A percentile compares a stretch with the other conserved stretches of the same genome.
Conservation (phyloP, 2,797 vertebrate genomes). For the Falco peregrinus region DNA sequence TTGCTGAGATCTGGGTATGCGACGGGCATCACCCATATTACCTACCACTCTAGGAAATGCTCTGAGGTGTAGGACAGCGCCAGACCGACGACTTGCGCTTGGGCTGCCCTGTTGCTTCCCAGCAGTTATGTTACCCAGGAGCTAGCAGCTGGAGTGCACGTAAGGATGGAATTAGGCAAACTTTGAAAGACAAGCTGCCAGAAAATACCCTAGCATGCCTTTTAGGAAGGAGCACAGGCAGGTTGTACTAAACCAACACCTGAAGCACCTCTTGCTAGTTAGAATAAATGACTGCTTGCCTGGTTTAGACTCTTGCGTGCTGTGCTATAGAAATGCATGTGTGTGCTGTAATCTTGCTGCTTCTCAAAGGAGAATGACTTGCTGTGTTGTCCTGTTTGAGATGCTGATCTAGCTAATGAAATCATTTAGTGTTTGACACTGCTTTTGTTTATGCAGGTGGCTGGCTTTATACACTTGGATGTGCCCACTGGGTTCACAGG, state of each 20-base stretch:
- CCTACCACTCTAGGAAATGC: background rate
- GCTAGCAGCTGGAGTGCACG: background rate
- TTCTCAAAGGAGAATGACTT: background rate
- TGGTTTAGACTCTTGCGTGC: background rate
- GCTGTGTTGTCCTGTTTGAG: background rate
- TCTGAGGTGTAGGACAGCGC: background rate
- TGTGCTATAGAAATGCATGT: background rate
- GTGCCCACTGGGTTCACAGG: background rate
- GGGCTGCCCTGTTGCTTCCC: background rate
- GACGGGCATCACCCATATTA: rapidly evolving
- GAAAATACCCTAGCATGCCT: background rate
- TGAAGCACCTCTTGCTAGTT: background rate
- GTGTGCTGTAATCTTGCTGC: background rate
- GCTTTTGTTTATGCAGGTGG: background rate
- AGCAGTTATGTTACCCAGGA: background rate
- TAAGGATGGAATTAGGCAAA: background rate
- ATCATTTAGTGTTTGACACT: background rate
- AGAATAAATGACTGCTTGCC: background rate
- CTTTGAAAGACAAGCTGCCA: background rate
- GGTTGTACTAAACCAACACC: background rate
- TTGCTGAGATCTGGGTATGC: background rate
- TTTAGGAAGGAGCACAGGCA: background rate
- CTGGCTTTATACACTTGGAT: background rate
- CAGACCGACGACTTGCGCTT: background rate
- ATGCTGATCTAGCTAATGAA: background rate